Evolutionary conservation across 1,140 invertebrate genomes (phyloP).

Genomic region (Augochlora pura): DNA sequence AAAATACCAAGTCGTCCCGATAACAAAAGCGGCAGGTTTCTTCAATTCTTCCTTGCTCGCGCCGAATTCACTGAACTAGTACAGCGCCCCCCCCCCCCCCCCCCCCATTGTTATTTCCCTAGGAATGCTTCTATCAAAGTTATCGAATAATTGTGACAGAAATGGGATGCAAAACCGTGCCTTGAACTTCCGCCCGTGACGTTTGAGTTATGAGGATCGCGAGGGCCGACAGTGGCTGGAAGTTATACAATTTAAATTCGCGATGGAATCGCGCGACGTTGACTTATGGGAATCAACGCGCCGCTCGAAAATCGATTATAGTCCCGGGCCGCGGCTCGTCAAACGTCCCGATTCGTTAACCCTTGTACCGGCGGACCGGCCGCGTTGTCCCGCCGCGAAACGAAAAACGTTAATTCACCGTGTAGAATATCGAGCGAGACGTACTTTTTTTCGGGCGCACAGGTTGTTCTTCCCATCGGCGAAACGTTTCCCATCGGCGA

Average conservation of each 20-base stretch:
- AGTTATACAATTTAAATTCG: neutral
- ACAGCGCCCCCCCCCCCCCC: too few species aligned
- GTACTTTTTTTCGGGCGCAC: too few species aligned
- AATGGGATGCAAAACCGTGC: neutral
- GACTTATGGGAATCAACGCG: neutral
- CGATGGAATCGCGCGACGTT: conserved; percentile 7
- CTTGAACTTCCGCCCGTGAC: conserved; percentile 3
- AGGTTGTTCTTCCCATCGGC: too few species aligned
- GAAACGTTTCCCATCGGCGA: too few species aligned
- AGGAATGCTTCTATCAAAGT: neutral
- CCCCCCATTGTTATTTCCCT: too few species aligned
- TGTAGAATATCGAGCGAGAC: too few species aligned
- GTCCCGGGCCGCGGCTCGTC: neutral
- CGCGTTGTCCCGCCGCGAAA: too few species aligned
- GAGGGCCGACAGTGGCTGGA: neutral
- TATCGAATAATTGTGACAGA: conserved; percentile 11
- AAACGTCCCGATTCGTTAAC: neutral
- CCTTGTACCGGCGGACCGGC: neutral
- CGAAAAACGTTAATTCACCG: too few species aligned
- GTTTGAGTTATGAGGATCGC: neutral
- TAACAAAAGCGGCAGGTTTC: too few species aligned
- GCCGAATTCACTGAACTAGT: too few species aligned
- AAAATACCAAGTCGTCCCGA: too few species aligned
- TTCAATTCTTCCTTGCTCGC: too few species aligned
- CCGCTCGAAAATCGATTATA: neutral